Percentiles rank a stretch among this genome's conserved stretches.
phyloP scores from a whole-genome alignment of 1,140 invertebrate species.

The Platyscapa corneri region DNA sequence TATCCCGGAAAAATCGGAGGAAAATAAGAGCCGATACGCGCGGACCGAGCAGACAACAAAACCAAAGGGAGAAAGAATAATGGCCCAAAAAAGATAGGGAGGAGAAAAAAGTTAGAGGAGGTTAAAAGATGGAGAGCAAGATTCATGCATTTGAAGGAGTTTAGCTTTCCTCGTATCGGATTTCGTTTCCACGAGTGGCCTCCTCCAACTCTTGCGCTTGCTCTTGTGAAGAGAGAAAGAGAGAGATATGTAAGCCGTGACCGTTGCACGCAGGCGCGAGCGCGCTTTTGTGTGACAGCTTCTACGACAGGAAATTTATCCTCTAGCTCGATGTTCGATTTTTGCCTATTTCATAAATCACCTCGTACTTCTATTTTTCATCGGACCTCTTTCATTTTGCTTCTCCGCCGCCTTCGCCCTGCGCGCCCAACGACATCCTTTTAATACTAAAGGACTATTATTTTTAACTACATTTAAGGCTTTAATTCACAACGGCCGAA shows the following conservation, averaged over 20 bases:
- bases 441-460: slow-evolving; percentile 29
- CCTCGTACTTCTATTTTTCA: slow-evolving; percentile 37
- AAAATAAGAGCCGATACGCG: slow-evolving; percentile 7
- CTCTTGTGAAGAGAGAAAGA: slow-evolving; percentile 1
- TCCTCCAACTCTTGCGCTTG: slow-evolving; percentile 17
- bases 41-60: background rate
- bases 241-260: slow-evolving; percentile 2
- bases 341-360: slow-evolving; percentile 48
- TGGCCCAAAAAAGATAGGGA: slow-evolving; percentile 4
- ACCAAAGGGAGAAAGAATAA: slow-evolving; percentile 37
- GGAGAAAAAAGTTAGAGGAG: slow-evolving; percentile 22
- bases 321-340: slow-evolving; percentile 35
- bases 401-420: background rate
- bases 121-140: slow-evolving; percentile 53
- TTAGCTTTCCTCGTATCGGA: slow-evolving; percentile 44
- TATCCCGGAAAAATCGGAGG: background rate
- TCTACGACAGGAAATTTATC: slow-evolving; percentile 48
- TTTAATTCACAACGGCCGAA: too few species aligned
- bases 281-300: slow-evolving; percentile 33
- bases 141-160: slow-evolving; percentile 56
- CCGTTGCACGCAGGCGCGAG: background rate
- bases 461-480: background rate
- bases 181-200: slow-evolving; percentile 41
- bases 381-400: slow-evolving; percentile 29
- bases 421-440: background rate